phyloP scores from a whole-genome alignment of 2,888 invertebrate species.

The Cistogaster globosa region DNA sequence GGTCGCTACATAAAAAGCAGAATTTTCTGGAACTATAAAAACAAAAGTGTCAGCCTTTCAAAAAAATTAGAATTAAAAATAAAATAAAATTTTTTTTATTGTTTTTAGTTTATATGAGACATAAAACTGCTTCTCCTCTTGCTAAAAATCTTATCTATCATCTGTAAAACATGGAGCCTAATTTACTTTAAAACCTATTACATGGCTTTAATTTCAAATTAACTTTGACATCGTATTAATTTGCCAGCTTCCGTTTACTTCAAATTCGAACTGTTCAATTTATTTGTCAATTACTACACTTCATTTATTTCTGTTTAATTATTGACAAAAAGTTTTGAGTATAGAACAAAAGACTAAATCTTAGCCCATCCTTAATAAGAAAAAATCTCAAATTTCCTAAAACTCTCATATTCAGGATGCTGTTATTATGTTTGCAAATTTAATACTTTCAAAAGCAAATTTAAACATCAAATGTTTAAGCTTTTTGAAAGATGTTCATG shows the following conservation, averaged over 20 bases:
- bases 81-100: no score
- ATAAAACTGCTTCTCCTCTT: background rate
- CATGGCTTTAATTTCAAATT: background rate
- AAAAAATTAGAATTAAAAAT: no score
- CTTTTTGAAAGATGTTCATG: constrained; percentile 69
- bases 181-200: background rate
- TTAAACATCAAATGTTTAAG: constrained; percentile 68
- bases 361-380: constrained; percentile 11
- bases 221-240: constrained; percentile 21
- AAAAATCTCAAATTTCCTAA: constrained; percentile 44
- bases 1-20: no score
- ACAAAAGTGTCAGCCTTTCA: no score
- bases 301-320: background rate
- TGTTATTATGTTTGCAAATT: constrained; percentile 17
- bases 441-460: constrained; percentile 12
- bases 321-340: background rate
- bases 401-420: constrained; percentile 44
- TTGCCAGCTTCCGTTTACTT: constrained; percentile 48
- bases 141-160: background rate
- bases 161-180: background rate
- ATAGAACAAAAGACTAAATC: background rate
- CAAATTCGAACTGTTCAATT: background rate
- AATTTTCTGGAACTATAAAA: no score
- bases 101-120: background rate
- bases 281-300: constrained; percentile 12